Percentiles rank a stretch among this genome's conserved stretches.
Conservation (phyloP, 2,888 invertebrate genomes). For the Drosophila atroscutellata region DNA sequence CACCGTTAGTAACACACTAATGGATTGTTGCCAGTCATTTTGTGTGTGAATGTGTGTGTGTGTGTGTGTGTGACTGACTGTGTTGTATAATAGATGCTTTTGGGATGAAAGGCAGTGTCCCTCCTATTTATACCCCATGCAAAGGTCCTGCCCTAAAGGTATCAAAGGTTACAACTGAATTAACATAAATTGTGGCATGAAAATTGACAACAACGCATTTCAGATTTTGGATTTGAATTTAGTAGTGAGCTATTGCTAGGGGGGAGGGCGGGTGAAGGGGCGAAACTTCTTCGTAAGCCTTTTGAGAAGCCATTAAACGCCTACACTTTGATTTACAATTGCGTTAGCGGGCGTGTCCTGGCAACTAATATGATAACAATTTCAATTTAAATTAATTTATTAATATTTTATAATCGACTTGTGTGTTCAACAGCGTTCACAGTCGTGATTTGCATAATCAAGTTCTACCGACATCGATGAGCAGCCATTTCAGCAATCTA, state of each 20-base stretch:
- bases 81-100: conserved; percentile 43
- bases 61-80: conserved; percentile 4
- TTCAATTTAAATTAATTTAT: conserved; percentile 71
- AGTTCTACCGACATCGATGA: conserved; percentile 44
- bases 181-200: conserved; percentile 72
- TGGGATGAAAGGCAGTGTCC: conserved; percentile 17
- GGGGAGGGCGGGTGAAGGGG: not conserved
- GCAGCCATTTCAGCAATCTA: conserved; percentile 36
- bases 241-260: too few species aligned
- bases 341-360: not conserved
- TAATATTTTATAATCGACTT: conserved; percentile 78
- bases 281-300: conserved; percentile 10
- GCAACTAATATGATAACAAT: conserved; percentile 42
- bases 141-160: conserved; percentile 1
- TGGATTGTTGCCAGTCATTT: conserved; percentile 64
- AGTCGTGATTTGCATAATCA: conserved; percentile 73
- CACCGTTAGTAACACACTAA: conserved; percentile 72
- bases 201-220: conserved; percentile 64
- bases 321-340: conserved; percentile 32
- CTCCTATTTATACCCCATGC: conserved; percentile 1
- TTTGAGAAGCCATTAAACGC: conserved; percentile 34
- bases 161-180: conserved; percentile 68
- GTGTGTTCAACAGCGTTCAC: conserved; percentile 12
- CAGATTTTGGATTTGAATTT: conserved; percentile 24
- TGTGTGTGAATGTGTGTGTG: conserved; percentile 3